Evolutionary conservation across 2,113 vertebrate species (phyloP).

Genomic region (Pungitius pungitius): DNA sequence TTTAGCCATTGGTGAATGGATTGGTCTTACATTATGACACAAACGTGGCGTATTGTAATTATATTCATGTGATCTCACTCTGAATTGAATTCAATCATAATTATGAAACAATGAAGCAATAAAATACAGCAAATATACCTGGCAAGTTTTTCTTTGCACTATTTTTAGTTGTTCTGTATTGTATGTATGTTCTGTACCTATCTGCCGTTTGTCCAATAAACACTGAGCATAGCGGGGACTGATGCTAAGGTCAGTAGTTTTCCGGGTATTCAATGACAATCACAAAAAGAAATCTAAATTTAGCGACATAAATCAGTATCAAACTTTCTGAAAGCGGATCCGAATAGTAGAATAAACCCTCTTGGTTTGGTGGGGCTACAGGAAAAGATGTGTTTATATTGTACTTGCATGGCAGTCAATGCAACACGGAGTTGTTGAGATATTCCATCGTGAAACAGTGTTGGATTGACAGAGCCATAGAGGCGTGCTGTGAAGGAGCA

Average conservation of each 20-base stretch:
- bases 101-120: not conserved
- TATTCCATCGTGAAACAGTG: not conserved
- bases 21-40: not conserved
- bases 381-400: not conserved
- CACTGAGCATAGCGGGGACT: not conserved
- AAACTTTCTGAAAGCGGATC: not conserved
- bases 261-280: not conserved
- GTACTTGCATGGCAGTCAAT: not conserved
- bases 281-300: not conserved
- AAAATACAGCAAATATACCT: not conserved
- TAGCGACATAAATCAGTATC: not conserved
- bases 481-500: not conserved
- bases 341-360: not conserved
- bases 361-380: not conserved
- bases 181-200: not conserved
- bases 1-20: not conserved
- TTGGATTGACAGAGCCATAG: too few relatives aligned
- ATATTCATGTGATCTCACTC: not conserved
- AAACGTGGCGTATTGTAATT: not conserved
- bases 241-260: not conserved
- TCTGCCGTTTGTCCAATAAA: not conserved
- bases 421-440: not conserved
- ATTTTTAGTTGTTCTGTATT: not conserved
- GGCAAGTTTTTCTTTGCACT: not conserved
- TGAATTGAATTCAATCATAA: not conserved